Conservation (phyloP, 1,140 invertebrate species). For the Calephelis nemesis region DNA sequence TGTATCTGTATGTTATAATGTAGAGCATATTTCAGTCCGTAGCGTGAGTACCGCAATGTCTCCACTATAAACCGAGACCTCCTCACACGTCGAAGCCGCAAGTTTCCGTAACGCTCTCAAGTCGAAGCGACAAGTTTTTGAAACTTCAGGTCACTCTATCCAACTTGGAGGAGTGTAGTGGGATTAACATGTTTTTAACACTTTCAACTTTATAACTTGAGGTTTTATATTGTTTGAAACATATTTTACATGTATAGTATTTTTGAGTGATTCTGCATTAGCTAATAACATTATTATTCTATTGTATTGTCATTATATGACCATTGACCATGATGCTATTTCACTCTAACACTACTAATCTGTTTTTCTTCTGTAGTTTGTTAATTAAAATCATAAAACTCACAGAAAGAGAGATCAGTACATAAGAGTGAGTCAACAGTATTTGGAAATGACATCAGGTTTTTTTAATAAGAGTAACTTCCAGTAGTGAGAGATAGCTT, state of each 20-base stretch:
- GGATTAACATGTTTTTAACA: slow-evolving; percentile 41
- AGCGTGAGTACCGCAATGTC: slow-evolving; percentile 51
- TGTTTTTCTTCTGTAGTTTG: too few species aligned
- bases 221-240: slow-evolving; percentile 15
- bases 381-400: too few species aligned
- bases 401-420: too few species aligned
- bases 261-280: too few species aligned
- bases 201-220: slow-evolving; percentile 32
- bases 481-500: too few species aligned
- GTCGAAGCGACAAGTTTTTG: slow-evolving; percentile 46
- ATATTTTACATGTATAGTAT: not conserved
- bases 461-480: too few species aligned
- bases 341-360: too few species aligned
- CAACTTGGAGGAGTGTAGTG: slow-evolving; percentile 34
- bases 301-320: too few species aligned
- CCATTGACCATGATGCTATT: too few species aligned
- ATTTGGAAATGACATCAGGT: too few species aligned
- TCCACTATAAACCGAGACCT: slow-evolving; percentile 49
- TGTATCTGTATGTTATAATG: slow-evolving; percentile 4
- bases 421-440: too few species aligned
- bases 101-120: slow-evolving; percentile 54
- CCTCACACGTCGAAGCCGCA: slow-evolving; percentile 47
- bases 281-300: too few species aligned
- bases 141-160: slow-evolving; percentile 46
- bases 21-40: slow-evolving; percentile 39